phyloP scores from a whole-genome alignment of 2,113 vertebrate species.

The Raphicerus campestris region DNA sequence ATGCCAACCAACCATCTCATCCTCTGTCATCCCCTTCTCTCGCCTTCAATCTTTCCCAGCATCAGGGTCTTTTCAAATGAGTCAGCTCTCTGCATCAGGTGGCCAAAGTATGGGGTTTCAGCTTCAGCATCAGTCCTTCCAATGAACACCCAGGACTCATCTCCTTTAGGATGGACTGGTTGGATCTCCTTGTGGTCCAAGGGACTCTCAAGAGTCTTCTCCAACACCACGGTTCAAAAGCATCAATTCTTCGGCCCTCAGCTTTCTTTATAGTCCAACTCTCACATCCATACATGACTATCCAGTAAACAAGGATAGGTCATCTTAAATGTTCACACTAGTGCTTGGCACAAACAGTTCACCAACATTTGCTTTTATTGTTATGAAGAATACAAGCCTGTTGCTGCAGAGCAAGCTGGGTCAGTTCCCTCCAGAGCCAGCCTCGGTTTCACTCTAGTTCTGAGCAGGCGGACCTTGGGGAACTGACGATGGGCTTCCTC shows the following conservation, averaged over 20 bases:
- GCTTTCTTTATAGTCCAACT: not conserved
- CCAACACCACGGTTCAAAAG: not conserved
- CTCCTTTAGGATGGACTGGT: not conserved
- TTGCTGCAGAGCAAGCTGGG: not conserved
- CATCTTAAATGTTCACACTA: not conserved
- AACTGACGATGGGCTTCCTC: not conserved
- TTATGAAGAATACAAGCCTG: not conserved
- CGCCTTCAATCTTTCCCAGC: not conserved
- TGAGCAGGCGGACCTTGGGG: not conserved
- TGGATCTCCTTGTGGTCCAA: not conserved
- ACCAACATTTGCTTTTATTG: not conserved
- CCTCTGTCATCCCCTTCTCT: not conserved
- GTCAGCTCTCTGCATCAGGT: not conserved
- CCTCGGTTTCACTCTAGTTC: not conserved
- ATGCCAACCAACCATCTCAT: not conserved
- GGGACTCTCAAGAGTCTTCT: not conserved
- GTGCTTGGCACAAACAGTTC: not conserved
- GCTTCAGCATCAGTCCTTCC: not conserved
- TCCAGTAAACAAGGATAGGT: not conserved
- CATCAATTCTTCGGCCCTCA: accelerated
- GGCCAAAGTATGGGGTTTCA: not conserved
- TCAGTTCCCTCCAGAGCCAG: not conserved
- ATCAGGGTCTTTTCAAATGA: not conserved
- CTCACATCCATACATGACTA: not conserved
- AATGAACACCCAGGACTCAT: not conserved